These are phyloP conservation scores for Anaspis maculata DNA, from an alignment of 2,888 invertebrate genomes.

Conservation along the genomic window DNA sequence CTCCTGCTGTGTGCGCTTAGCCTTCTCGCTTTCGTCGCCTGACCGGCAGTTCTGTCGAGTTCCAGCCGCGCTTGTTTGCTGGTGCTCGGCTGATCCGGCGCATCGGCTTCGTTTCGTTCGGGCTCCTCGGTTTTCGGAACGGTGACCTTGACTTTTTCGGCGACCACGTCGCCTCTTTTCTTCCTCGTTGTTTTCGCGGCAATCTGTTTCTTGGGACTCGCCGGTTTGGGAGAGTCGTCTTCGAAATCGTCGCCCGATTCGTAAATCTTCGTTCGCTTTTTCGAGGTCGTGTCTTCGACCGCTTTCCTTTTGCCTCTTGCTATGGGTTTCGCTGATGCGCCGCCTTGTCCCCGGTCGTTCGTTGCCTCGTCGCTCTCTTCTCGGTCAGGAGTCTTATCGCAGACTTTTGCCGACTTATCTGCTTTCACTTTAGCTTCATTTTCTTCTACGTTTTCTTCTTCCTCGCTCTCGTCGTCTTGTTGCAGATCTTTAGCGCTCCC, in stretches of 20 bases:
- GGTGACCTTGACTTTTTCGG: too few species aligned
- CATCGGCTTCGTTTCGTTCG: not conserved
- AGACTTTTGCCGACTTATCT: too few species aligned
- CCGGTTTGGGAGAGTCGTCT: not conserved
- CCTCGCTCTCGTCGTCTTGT: not conserved
- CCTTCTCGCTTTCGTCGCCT: conserved; percentile 2
- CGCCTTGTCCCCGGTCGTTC: too few species aligned
- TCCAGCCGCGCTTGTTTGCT: too few species aligned
- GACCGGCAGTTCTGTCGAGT: not conserved
- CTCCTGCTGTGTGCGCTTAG: conserved; percentile 8
- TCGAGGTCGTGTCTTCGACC: not conserved
- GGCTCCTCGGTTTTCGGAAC: not conserved
- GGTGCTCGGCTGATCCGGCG: too few species aligned
- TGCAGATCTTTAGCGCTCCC: not conserved
- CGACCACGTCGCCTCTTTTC: too few species aligned
- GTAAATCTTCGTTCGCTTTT: too few species aligned
- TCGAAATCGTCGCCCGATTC: not conserved
- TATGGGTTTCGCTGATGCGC: too few species aligned
- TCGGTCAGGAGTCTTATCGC: too few species aligned
- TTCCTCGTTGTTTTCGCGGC: not conserved
- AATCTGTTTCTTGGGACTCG: not conserved
- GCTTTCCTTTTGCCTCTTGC: not conserved
- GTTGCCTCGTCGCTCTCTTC: too few species aligned
- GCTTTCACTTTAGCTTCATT: not conserved
- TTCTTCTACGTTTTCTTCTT: not conserved